Percentiles rank a stretch among this genome's conserved stretches.
Evolutionary conservation across 92 coral and sea anemone species (phyloP).

Genomic region (Porites evermanni): DNA sequence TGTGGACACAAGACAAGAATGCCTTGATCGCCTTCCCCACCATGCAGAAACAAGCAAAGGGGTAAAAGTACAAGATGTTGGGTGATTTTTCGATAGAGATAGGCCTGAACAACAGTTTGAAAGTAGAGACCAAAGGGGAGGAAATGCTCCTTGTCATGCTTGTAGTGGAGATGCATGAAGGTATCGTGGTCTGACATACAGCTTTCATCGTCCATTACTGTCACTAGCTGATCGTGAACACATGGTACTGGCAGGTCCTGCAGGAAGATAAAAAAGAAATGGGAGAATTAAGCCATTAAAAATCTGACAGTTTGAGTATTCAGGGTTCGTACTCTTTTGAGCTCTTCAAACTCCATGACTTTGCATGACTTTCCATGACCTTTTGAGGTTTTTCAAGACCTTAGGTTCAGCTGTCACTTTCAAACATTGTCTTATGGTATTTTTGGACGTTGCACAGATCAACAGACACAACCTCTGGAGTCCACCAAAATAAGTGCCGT

Average conservation of each 20-base stretch:
- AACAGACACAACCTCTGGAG: too few relatives aligned
- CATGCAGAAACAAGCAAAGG: neutral
- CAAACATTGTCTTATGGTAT: too few relatives aligned
- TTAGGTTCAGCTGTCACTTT: too few relatives aligned
- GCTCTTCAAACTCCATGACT: too few relatives aligned
- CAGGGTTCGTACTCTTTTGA: too few relatives aligned
- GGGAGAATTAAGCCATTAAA: neutral
- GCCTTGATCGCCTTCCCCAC: neutral
- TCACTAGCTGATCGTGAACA: neutral
- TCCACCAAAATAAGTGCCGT: too few relatives aligned
- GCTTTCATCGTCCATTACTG: neutral
- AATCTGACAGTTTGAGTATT: too few relatives aligned
- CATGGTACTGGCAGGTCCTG: conserved; percentile 3
- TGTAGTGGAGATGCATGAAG: conserved; percentile 10
- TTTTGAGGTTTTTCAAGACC: too few relatives aligned
- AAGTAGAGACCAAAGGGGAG: conserved; percentile 5
- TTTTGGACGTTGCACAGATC: too few relatives aligned
- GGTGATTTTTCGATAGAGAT: conserved; percentile 1
- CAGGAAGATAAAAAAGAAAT: neutral
- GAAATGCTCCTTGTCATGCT: conserved; percentile 12
- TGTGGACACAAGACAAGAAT: neutral
- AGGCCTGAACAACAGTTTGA: conserved; percentile 13
- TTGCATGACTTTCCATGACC: too few relatives aligned
- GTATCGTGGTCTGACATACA: neutral
- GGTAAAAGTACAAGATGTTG: neutral